Conservation (phyloP, 2,113 vertebrate species). For the Rhinoptilus africanus region DNA sequence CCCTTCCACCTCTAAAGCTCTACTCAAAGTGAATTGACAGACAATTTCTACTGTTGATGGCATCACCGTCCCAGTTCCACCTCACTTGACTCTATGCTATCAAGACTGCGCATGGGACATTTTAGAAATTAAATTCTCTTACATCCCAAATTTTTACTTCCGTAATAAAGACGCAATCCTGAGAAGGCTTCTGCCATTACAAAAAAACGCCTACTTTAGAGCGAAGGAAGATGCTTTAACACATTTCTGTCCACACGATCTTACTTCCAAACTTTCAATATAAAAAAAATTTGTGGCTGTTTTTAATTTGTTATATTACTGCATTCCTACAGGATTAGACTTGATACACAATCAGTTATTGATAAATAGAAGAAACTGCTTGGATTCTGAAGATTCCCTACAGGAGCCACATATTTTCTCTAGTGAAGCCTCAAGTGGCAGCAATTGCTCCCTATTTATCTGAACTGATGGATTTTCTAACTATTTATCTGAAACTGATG, state of each 20-base stretch:
- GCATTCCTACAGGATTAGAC: not conserved
- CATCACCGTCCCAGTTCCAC: not conserved
- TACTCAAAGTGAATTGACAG: not conserved
- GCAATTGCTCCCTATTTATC: not conserved
- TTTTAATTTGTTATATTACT: not conserved
- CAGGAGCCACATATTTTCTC: not conserved
- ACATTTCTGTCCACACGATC: not conserved
- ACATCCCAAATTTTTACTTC: not conserved
- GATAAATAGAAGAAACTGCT: not conserved
- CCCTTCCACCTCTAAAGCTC: not conserved
- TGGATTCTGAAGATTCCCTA: not conserved
- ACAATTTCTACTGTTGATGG: not conserved
- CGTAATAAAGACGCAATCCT: not conserved
- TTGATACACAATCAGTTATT: not conserved
- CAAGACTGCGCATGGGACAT: not conserved
- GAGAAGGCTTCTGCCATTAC: not conserved
- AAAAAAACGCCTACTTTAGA: not conserved
- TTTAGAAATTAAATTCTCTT: not conserved
- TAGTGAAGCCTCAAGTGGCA: not conserved
- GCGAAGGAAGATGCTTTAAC: not conserved
- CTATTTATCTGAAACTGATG: not conserved
- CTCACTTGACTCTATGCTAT: not conserved
- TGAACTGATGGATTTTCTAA: not conserved
- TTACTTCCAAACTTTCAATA: not conserved
- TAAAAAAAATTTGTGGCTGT: not conserved